phyloP scores from a whole-genome alignment of 2,888 invertebrate species.

The Eurytoma adleriae region DNA sequence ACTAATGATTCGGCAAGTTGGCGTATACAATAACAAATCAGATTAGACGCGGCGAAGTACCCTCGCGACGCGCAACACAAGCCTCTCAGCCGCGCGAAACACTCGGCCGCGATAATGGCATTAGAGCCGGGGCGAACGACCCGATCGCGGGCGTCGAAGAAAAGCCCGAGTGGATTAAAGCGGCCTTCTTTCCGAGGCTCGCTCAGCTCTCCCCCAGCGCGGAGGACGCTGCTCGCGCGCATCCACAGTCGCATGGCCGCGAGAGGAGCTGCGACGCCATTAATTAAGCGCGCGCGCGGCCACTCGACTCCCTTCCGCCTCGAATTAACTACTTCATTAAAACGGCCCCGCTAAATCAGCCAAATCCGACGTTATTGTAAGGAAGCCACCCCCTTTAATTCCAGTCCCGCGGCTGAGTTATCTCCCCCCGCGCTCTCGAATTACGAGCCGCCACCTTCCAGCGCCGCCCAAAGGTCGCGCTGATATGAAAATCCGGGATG shows the following conservation, averaged over 20 bases:
- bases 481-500: background rate
- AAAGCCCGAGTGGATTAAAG: too few relatives aligned
- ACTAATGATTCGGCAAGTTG: too few relatives aligned
- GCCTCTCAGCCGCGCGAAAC: background rate
- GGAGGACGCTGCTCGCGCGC: too few relatives aligned
- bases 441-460: background rate
- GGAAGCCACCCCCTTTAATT: conserved; percentile 21
- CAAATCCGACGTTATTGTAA: conserved; percentile 43
- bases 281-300: conserved; percentile 25
- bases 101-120: too few relatives aligned
- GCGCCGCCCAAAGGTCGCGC: conserved; percentile 2
- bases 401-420: conserved; percentile 12
- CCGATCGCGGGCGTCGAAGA: too few relatives aligned
- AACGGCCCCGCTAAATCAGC: conserved; percentile 44
- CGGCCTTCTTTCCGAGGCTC: too few relatives aligned
- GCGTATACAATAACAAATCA: too few relatives aligned
- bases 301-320: conserved; percentile 3
- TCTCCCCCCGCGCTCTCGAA: conserved; percentile 14
- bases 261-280: conserved; percentile 4
- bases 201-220: too few relatives aligned
- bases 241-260: background rate
- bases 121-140: too few relatives aligned
- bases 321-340: conserved; percentile 54
- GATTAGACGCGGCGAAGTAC: too few relatives aligned
- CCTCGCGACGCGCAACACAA: too few relatives aligned